Evolutionary conservation across 2,888 invertebrate genomes (phyloP), one percentile per base, ranked within the genome.

Genomic region (Chaetogeoica ovagalla): DNA sequence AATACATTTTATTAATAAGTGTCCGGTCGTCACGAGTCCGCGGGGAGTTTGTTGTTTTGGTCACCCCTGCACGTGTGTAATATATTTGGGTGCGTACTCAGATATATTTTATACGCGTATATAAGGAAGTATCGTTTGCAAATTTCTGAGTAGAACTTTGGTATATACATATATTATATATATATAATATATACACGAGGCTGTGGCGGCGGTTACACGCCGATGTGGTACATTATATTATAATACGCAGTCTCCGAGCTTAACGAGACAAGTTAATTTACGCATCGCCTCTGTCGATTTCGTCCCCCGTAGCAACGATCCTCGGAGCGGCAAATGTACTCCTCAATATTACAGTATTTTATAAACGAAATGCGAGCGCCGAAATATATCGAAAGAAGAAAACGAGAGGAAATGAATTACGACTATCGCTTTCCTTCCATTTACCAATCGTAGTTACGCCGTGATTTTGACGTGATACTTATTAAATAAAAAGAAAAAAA

Each of bases 221-320:
- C 55, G 19, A 55, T 19, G 55, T 55, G 17, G 55, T 17, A 7
- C 5, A 11, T 30, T 6, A 7, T 43, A 21, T 8, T 69, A 19
- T 23, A 17, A 43, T 60, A 23, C 23, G 60, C 57, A 39, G 71
- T 43, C 71, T 72, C 48, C 62, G n/a, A 52, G 30, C 62, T 30
- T 62, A 63, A 73, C 43, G 73, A 73, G 73, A 73, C 62, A 37
- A 63, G 73, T 73, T 73, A 73, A 73, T 73, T 73, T 73, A 73
- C 73, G 30, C 30, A 2, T 48, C 73, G 23, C 62, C 62, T 52
- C 52, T 52, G 63, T 37, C 52, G 43, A 63, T 73, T 62, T 37
- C 52, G 1, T 30, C 30, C 30, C 15, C 30, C 0, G 52, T 60
- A n/a, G 52, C 52, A 52, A 8, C 52, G 62, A 52, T 62, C 17